phyloP scores from a whole-genome alignment of 2,888 invertebrate genomes.

The Chrysomela aeneicollis region DNA sequence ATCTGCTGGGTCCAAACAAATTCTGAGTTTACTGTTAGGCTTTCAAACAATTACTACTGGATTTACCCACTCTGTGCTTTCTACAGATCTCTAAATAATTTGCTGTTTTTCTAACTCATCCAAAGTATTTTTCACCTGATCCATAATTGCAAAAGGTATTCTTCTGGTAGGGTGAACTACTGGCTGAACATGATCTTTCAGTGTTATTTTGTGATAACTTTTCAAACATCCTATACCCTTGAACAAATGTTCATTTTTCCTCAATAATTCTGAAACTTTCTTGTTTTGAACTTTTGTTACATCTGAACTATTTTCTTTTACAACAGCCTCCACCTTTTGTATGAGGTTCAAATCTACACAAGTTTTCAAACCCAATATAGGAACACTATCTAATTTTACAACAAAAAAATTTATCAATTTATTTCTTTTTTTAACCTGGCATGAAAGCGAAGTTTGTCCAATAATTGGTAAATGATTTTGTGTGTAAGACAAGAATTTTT shows the following conservation, averaged over 20 bases:
- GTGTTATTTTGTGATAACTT: slow-evolving; percentile 34
- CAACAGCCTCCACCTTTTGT: slow-evolving; percentile 18
- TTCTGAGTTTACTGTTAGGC: too few relatives aligned
- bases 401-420: slow-evolving; percentile 22
- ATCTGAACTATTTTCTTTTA: slow-evolving; percentile 7
- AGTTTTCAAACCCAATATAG: slow-evolving; percentile 25
- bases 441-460: slow-evolving; percentile 28
- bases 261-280: too few relatives aligned
- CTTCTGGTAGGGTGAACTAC: slow-evolving; percentile 25
- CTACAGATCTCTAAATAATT: slow-evolving; percentile 18
- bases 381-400: slow-evolving; percentile 21
- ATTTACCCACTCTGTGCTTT: slow-evolving; percentile 24
- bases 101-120: slow-evolving; percentile 26
- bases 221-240: slow-evolving; percentile 37
- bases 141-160: slow-evolving; percentile 31
- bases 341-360: slow-evolving; percentile 30
- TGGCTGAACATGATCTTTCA: slow-evolving; percentile 36
- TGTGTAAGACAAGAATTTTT: slow-evolving; percentile 29
- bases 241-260: slow-evolving; percentile 35
- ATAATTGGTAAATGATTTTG: slow-evolving; percentile 22
- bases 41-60: slow-evolving; percentile 34
- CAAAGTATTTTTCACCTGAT: too few relatives aligned
- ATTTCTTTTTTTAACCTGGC: slow-evolving; percentile 19
- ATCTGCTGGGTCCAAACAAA: slow-evolving; percentile 51
- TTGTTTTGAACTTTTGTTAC: slow-evolving; percentile 18